phyloP scores from a whole-genome alignment of 2,113 vertebrate genomes.

The Cisticola juncidis region DNA sequence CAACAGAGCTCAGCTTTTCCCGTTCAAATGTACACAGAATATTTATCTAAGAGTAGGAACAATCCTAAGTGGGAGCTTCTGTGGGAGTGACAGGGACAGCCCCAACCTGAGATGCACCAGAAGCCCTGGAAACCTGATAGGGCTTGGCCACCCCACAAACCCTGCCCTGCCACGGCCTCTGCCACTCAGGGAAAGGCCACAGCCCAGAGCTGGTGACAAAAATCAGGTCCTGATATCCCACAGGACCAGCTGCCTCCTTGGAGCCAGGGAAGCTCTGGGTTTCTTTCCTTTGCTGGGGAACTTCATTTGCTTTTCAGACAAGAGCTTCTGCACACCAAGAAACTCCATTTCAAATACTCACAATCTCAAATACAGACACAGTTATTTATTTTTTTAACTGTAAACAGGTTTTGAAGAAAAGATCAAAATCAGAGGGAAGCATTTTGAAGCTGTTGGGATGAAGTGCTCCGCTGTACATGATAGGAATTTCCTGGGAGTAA shows the following conservation, averaged over 20 bases:
- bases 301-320: neutral
- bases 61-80: neutral
- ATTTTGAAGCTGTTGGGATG: conserved; percentile 34
- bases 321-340: neutral
- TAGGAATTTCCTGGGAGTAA: conserved; percentile 13
- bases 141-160: neutral
- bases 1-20: neutral
- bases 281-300: neutral
- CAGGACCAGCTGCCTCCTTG: fast-evolving
- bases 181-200: fast-evolving
- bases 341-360: neutral
- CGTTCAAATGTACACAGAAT: conserved; percentile 22
- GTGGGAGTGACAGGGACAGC: neutral
- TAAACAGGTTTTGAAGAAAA: conserved; percentile 58
- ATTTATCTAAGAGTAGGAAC: conserved; percentile 1
- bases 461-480: neutral
- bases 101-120: neutral
- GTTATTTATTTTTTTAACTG: neutral
- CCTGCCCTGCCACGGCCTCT: neutral
- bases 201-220: fast-evolving
- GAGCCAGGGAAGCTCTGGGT: neutral
- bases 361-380: neutral
- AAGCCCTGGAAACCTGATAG: fast-evolving
- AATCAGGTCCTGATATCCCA: neutral
- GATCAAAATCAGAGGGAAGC: conserved; percentile 48